Percentiles rank a stretch among this genome's conserved stretches.
Conservation (phyloP, 1,140 invertebrate species). For the Cataglyphis hispanica region DNA sequence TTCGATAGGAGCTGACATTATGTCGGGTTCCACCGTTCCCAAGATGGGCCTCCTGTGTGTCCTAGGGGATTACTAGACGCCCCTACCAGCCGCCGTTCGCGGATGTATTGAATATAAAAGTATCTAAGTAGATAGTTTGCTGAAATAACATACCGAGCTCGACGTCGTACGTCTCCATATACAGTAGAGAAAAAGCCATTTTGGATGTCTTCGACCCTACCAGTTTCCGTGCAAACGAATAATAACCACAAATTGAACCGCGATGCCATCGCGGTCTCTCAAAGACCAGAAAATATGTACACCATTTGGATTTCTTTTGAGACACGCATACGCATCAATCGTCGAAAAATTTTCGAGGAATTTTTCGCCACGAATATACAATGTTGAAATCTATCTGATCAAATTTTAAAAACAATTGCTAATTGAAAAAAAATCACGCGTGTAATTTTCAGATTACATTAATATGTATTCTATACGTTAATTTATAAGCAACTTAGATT, state of each 20-base stretch:
- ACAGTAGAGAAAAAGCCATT: constrained; percentile 45
- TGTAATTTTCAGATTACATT: neutral
- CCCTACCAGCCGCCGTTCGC: constrained; percentile 73
- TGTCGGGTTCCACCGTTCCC: constrained; percentile 62
- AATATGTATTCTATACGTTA: neutral
- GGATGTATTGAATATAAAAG: constrained; percentile 86
- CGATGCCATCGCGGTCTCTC: constrained; percentile 56
- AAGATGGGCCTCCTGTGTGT: constrained; percentile 77
- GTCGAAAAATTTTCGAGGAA: constrained; percentile 42
- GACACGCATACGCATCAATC: neutral
- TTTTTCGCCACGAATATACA: neutral
- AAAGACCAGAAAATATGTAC: constrained; percentile 72
- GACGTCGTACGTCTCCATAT: constrained; percentile 37
- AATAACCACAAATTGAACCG: constrained; percentile 83
- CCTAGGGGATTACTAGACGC: constrained; percentile 82
- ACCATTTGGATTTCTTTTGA: constrained; percentile 72
- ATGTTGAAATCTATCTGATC: neutral
- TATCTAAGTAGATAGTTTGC: constrained; percentile 83
- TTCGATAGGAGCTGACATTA: constrained; percentile 79
- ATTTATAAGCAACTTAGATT: neutral
- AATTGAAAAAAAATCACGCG: neutral
- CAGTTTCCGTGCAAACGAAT: constrained; percentile 79
- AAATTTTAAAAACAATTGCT: neutral
- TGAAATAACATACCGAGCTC: constrained; percentile 79
- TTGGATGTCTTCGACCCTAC: constrained; percentile 65